Base-by-base conservation (phyloP, 2,113 vertebrate genomes). In the Tragelaphus buxtoni region DNA sequence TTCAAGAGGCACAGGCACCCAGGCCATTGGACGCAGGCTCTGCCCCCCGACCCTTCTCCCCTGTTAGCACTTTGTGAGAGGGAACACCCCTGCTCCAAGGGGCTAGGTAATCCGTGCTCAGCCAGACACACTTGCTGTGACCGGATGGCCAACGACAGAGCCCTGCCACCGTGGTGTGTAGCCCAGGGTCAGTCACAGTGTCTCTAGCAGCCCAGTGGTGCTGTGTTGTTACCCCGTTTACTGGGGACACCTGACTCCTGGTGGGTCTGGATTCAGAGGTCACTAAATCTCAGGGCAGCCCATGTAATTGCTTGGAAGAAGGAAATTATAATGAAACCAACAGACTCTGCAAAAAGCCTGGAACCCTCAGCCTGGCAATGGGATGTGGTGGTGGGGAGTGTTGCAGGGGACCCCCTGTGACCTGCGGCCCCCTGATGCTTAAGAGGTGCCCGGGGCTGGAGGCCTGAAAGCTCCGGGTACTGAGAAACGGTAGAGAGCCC, bases 131-230 rank as follows among this genome's bases (percentile, higher is more conserved):
- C 32, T 35, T 10, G 53, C 82, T 6, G 30, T 32, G 3, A 1
- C 3, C 6, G 47, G 47, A 3, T 11, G 22, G 22, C 51, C 4
- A 20, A 17, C 49, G 8, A 5, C 12, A 14, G 35, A 76, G 88
- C n/a, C 17, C 0, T 0, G 61, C 1, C 42, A 0, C 88, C 0
- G 6, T 3, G 4, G 26, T 7, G 10, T 7, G n/a, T 4, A 26
- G 22, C 58, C 28, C 30, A 5, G 35, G 47, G 3, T 55, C 83
- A 35, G 61, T 14, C 4, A 11, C 81, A 9, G 45, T 1, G 0
- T 35, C 63, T 39, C 60, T 26, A 10, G 91, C 4, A 5, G 0
- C 56, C 22, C 74, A 2, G 4, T 5, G 17, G 1, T 2, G 7
- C 61, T 11, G 5, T 16, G 5, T 4, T 10, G 8, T 9, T 14